Evolutionary conservation across 64 coral and sea anemone species (phyloP), one percentile per base, ranked within the genome.

Genomic region (Platygyra sinensis): DNA sequence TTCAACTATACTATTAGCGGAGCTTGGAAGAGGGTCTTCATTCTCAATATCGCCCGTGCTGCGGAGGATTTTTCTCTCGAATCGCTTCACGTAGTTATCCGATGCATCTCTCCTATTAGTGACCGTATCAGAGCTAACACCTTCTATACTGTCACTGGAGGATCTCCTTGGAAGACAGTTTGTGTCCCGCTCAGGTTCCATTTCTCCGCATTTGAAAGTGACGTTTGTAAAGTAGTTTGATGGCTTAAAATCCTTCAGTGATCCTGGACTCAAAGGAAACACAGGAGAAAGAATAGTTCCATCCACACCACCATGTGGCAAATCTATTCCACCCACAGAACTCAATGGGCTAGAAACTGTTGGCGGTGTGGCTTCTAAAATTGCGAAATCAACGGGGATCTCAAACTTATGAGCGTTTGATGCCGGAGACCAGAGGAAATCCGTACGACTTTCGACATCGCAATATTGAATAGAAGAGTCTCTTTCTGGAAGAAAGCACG

Each of bases 151-250:
- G 15, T 65, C 64, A 85, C 22, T 3, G 24, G 62, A 71, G 13
- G 63, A 15, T 85, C 18, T 10, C 25, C 28, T 72, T 50, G 18
- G 2, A 52, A 51, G 6, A 24, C 81, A 52, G 63, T 85, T 71
- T 85, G 81, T 87, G 64, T 92, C 90, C 51, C 74, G 75, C 55
- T 92, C 90, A 18, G 90, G 90, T 69, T 92, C 76, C 89, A 91
- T 91, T n/a, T 87, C 90, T 10, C 60, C 60, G 78, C 74, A 75
- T 59, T 72, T 85, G 22, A 92, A 92, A n/a, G 82, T 87, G 11
- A 87, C 36, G 67, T 50, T 80, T 27, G 90, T 78, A 42, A 87
- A 87, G 77, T 79, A 87, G 60, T 76, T 86, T 25, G 83, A 78
- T 65, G 83, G 83, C 62, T 86, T 78, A 51, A 75, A 87, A 30